A percentile compares a stretch with the other conserved stretches of the same genome.
These are phyloP conservation scores for Dreissena polymorpha DNA, from an alignment of 1,140 invertebrate species.

Conservation along the genomic window DNA sequence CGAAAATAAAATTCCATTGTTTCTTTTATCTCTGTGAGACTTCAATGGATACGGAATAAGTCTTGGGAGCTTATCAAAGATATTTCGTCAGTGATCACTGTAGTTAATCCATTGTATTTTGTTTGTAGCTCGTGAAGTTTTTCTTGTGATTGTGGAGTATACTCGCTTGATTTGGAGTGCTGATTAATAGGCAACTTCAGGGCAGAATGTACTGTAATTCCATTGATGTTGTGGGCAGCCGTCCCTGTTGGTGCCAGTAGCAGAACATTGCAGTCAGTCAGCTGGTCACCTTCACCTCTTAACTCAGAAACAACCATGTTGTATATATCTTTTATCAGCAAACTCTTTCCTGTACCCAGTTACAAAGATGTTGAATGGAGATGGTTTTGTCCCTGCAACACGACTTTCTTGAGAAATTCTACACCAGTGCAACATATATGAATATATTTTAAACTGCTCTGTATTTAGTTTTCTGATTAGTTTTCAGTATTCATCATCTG, in stretches of 20 bases:
- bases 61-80: slow-evolving; percentile 22
- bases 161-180: background rate
- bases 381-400: background rate
- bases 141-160: slow-evolving; percentile 24
- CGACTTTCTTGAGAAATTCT: background rate
- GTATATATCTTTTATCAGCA: slow-evolving; percentile 8
- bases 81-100: slow-evolving; percentile 23
- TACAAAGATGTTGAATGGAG: slow-evolving; percentile 6
- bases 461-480: background rate
- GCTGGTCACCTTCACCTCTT: background rate
- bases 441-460: background rate
- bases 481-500: slow-evolving; percentile 9
- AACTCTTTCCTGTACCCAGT: slow-evolving; percentile 21
- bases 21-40: no score
- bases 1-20: no score
- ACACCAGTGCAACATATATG: slow-evolving; percentile 7
- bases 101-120: background rate
- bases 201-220: no score
- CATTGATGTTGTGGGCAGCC: no score
- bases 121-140: slow-evolving; percentile 18
- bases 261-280: slow-evolving; percentile 19
- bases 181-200: no score
- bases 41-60: no score
- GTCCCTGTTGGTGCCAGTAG: no score
- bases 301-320: slow-evolving; percentile 20